phyloP scores from a whole-genome alignment of 2,888 invertebrate genomes.

The Mechanitis messenoides region DNA sequence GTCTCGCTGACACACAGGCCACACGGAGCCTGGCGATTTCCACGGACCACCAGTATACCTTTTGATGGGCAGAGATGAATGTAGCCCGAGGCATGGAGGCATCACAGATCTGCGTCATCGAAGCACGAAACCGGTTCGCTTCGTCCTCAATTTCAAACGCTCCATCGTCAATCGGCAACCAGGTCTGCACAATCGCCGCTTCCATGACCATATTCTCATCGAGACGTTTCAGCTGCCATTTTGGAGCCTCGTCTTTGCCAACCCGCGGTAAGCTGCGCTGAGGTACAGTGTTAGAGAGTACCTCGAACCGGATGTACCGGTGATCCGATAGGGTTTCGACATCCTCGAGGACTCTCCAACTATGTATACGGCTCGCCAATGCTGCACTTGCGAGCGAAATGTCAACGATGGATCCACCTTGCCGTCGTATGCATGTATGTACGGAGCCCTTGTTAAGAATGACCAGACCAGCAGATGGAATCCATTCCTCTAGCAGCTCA shows the following conservation, averaged over 20 bases:
- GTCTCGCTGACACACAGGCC: slow-evolving; percentile 12
- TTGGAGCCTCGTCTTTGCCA: neutral
- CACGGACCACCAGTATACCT: slow-evolving; percentile 23
- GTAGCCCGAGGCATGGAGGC: slow-evolving; percentile 15
- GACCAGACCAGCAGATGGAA: slow-evolving; percentile 10
- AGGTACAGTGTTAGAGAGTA: neutral
- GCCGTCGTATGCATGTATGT: slow-evolving; percentile 28
- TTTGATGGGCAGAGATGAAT: neutral
- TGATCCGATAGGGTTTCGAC: slow-evolving; percentile 28
- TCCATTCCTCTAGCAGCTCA: slow-evolving; percentile 23
- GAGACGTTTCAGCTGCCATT: slow-evolving; percentile 7
- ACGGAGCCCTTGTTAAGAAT: slow-evolving; percentile 23
- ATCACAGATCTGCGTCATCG: slow-evolving; percentile 23
- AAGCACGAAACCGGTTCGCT: slow-evolving; percentile 12
- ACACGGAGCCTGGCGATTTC: slow-evolving; percentile 13
- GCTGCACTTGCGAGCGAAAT: slow-evolving; percentile 20
- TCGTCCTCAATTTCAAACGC: slow-evolving; percentile 9
- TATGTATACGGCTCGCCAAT: slow-evolving; percentile 13
- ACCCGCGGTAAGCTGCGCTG: neutral
- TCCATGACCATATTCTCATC: slow-evolving; percentile 7
- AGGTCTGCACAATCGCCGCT: slow-evolving; percentile 15
- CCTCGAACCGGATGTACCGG: slow-evolving; percentile 17
- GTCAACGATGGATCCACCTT: slow-evolving; percentile 31
- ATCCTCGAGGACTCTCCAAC: slow-evolving; percentile 22
- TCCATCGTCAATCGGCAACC: slow-evolving; percentile 4